Evolutionary conservation across 2,113 vertebrate genomes (phyloP), one percentile per base, ranked within the genome.

Genomic region (Ramphastos sulfuratus): DNA sequence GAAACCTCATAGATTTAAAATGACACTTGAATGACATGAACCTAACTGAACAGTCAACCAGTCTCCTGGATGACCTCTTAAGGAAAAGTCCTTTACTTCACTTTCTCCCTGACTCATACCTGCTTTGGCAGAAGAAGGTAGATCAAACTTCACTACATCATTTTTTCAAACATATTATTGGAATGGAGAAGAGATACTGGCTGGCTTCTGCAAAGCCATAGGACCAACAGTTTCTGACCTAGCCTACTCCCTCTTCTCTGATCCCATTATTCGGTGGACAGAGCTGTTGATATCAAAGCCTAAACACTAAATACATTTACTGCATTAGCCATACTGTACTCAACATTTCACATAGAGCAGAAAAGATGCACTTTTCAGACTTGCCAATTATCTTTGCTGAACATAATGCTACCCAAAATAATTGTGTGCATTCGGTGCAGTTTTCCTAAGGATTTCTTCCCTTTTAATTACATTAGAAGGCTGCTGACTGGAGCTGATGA

Each of bases 351-450:
- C 44, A 72, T 20, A 75, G 4, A 58, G 60, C 70, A 85, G 74
- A 77, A 82, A 93, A 90, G 50, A 76, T n/a, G 58, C 46, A 52
- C 85, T 60, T 60, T 76, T 72, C 81, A 42, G 58, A 72, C 67
- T 71, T 69, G 85, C 85, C 94, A 94, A 96, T 96, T 97, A 96
- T 92, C 92, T 96, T 64, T 56, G 42, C 86, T 54, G 48, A 78
- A 81, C 64, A 90, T 66, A 79, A 95, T 19, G 33, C 44, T 83
- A 76, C 69, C 64, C 79, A n/a, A 65, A 94, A 92, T 73, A 85
- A 95, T 19, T 73, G 82, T 87, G 77, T 46, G 48, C 33, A 52
- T 59, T 92, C 25, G 6, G 82, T 44, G 37, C 59, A 33, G 56
- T 72, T 90, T 93, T 92, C 64, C 52, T 25, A n/a, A 84, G 87